Evolutionary conservation across 2,797 vertebrate genomes (phyloP).

Genomic region (Helostoma temminkii): DNA sequence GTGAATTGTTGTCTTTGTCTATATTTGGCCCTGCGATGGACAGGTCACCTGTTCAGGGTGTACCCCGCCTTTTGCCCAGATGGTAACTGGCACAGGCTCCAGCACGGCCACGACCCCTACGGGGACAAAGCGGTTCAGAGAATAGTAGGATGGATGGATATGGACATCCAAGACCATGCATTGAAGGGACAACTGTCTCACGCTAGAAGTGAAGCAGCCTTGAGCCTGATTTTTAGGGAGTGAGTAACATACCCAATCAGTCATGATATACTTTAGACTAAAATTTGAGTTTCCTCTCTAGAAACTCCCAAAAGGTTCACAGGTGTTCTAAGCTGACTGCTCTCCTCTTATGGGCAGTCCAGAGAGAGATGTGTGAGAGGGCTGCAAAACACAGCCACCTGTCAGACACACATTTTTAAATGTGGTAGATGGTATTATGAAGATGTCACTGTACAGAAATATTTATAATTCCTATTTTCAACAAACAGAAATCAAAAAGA

Average conservation of each 20-base stretch:
- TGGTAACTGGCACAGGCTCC: no score
- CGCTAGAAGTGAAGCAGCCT: background rate
- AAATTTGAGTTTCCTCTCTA: background rate
- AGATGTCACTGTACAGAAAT: conserved; percentile 30
- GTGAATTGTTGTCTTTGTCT: no score
- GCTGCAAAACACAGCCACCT: conserved; percentile 49
- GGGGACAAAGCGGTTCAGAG: no score
- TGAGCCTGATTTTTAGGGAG: conserved; percentile 4
- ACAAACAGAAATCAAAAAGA: conserved; percentile 33
- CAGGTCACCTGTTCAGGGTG: no score
- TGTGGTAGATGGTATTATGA: conserved; percentile 45
- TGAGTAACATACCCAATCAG: conserved; percentile 3
- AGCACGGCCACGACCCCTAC: no score
- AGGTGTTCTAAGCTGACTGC: conserved; percentile 17
- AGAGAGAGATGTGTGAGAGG: conserved; percentile 51
- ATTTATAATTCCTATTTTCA: conserved; percentile 42
- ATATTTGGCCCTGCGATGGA: no score
- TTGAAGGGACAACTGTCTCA: conserved; percentile 1
- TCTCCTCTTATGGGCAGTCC: conserved; percentile 39
- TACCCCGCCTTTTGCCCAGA: no score
- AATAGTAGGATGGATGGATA: no score
- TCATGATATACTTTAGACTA: conserved; percentile 1
- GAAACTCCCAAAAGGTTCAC: conserved; percentile 21
- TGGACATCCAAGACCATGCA: background rate
- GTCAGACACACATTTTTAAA: no score